Conservation (phyloP, 2,113 vertebrate species). For the Irena cyanogastra region DNA sequence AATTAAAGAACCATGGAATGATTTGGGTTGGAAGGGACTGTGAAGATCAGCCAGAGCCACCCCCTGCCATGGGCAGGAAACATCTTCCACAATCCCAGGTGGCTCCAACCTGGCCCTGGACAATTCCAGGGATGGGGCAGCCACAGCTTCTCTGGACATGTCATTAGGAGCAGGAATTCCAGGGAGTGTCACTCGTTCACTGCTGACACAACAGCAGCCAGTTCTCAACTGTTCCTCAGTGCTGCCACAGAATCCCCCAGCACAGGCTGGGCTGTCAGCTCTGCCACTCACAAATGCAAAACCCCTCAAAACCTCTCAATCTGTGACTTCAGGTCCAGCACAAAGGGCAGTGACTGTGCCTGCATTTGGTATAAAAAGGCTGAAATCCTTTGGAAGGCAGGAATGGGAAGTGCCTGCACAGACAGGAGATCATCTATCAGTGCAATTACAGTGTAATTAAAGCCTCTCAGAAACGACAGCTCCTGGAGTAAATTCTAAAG, state of each 20-base stretch:
- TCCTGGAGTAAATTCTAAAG: conserved; percentile 13
- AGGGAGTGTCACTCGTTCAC: not conserved
- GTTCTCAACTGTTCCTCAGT: not conserved
- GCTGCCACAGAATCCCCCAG: not conserved
- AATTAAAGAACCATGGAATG: not conserved
- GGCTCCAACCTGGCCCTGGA: not conserved
- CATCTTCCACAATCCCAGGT: not conserved
- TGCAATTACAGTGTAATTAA: conserved; percentile 49
- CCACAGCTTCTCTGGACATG: not conserved
- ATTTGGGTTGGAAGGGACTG: not conserved
- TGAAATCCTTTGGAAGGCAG: not conserved
- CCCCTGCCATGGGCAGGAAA: not conserved
- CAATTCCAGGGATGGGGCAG: not conserved
- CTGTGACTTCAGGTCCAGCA: not conserved
- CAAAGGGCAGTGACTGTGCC: not conserved
- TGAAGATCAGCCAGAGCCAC: not conserved
- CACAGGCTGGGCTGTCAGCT: not conserved
- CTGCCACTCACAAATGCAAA: not conserved
- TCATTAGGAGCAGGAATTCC: not conserved
- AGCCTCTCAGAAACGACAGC: conserved; percentile 39
- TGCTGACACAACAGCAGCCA: not conserved
- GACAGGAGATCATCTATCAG: conserved; percentile 40
- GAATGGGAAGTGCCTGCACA: conserved; percentile 18
- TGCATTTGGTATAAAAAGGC: not conserved
- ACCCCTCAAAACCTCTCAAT: not conserved